A percentile compares a stretch with the other conserved stretches of the same genome.
Conservation (phyloP, 2,113 vertebrate species). For the Cottus gobio region DNA sequence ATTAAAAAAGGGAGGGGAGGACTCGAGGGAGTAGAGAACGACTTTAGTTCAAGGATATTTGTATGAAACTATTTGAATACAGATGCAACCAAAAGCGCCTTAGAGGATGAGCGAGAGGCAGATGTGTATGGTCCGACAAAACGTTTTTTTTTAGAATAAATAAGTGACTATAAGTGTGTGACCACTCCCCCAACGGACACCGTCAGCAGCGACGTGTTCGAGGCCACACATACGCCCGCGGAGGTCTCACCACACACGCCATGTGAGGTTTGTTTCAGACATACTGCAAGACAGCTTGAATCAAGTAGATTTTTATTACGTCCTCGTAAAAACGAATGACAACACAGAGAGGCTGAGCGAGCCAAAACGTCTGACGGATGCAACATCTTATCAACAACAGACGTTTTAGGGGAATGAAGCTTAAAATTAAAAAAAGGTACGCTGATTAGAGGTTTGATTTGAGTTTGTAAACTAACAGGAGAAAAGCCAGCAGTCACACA, state of each 20-base stretch:
- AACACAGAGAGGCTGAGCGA: neutral
- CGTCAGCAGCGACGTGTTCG: neutral
- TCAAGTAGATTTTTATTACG: neutral
- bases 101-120: neutral
- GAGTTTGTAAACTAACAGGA: neutral
- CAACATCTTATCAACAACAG: neutral
- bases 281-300: neutral
- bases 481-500: neutral
- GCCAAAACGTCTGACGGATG: neutral
- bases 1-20: neutral
- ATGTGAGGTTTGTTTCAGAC: neutral
- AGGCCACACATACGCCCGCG: neutral
- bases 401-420: neutral
- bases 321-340: neutral
- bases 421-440: neutral
- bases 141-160: neutral
- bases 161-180: neutral
- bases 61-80: neutral
- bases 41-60: constrained; percentile 3
- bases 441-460: neutral
- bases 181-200: neutral
- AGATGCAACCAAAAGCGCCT: neutral
- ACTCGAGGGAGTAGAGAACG: neutral
- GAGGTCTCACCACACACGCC: neutral
- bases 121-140: neutral